Evolutionary conservation across 2,888 invertebrate genomes (phyloP).

Genomic region (Lathronympha strigana): DNA sequence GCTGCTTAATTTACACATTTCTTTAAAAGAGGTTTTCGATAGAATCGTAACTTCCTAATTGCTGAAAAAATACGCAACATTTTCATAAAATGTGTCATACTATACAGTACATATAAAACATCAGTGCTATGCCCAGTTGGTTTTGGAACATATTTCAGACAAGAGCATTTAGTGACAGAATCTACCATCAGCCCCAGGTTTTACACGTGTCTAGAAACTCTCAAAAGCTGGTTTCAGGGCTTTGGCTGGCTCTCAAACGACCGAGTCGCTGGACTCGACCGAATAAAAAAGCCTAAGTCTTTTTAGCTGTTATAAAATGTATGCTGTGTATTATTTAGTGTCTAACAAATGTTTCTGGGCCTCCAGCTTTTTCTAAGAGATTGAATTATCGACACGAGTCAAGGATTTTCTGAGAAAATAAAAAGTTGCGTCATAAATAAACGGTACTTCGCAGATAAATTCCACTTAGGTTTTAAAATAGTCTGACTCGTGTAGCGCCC

Average conservation of each 20-base stretch:
- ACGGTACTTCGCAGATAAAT: background rate
- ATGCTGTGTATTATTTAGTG: background rate
- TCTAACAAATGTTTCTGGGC: background rate
- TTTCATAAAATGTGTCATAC: no score
- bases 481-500: background rate
- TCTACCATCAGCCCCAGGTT: background rate
- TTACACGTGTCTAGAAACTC: background rate
- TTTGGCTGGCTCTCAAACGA: conserved; percentile 24
- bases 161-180: no score
- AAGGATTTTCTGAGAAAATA: background rate
- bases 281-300: background rate
- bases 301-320: background rate
- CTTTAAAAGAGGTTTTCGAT: no score
- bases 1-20: no score
- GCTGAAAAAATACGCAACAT: no score
- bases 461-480: background rate
- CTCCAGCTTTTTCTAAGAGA: background rate
- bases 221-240: conserved; percentile 3
- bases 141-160: no score
- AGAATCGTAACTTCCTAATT: no score
- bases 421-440: background rate
- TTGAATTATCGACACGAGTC: background rate
- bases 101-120: no score
- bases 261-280: background rate
- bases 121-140: no score